These are phyloP conservation scores for Drosophila sordidula DNA, from an alignment of 2,888 invertebrate genomes.

Conservation along the genomic window DNA sequence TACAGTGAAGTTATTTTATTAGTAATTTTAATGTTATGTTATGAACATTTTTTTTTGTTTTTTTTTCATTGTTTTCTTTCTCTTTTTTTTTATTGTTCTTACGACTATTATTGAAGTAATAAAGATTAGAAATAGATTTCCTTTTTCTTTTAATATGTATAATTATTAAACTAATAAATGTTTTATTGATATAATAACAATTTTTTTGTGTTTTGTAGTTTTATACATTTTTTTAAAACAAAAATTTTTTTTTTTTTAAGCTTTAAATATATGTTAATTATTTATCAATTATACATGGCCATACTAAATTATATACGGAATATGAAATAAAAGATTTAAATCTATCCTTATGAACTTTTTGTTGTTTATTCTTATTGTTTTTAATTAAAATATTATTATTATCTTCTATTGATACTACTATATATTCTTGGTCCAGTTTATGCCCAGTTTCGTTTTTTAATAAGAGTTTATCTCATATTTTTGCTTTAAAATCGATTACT, in stretches of 20 bases:
- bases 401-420: neutral
- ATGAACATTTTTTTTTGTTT: neutral
- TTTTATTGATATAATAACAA: too few species aligned
- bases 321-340: neutral
- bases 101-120: too few species aligned
- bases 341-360: neutral
- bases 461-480: too few species aligned
- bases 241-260: neutral
- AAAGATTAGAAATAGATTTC: neutral
- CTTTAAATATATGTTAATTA: neutral
- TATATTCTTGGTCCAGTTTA: too few species aligned
- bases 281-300: neutral
- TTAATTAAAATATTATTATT: too few species aligned
- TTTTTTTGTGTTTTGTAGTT: too few species aligned
- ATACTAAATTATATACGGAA: neutral
- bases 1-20: constrained; percentile 1
- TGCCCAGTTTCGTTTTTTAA: too few species aligned
- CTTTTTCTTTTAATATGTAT: too few species aligned
- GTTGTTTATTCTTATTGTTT: neutral
- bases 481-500: too few species aligned
- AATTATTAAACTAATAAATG: too few species aligned
- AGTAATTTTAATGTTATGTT: constrained; percentile 47
- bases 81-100: neutral
- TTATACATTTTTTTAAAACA: too few species aligned
- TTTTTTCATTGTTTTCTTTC: neutral